A percentile compares a stretch with the other conserved stretches of the same genome.
These are phyloP conservation scores for Drosophila miranda DNA, from an alignment of 1,140 invertebrate species.

Conservation along the genomic window DNA sequence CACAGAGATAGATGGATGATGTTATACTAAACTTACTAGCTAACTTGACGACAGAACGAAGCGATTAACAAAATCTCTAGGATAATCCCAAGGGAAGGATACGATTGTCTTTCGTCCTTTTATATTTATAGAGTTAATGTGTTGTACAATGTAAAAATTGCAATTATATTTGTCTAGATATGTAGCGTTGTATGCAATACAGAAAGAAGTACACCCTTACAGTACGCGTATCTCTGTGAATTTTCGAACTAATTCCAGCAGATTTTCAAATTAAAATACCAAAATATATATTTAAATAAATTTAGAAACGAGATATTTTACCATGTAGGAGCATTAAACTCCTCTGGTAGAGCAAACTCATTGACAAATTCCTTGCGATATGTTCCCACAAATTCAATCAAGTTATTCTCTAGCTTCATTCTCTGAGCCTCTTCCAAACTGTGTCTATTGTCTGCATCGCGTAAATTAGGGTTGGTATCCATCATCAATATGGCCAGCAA, in stretches of 20 bases:
- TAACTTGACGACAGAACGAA: constrained; percentile 21
- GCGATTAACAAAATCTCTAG: constrained; percentile 42
- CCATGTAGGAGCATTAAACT: constrained; percentile 14
- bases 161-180: constrained; percentile 32
- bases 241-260: too few species aligned
- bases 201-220: neutral
- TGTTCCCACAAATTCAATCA: constrained; percentile 50
- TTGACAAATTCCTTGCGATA: constrained; percentile 55
- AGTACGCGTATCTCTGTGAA: too few species aligned
- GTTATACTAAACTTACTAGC: constrained; percentile 45
- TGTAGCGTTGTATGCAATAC: constrained; percentile 37
- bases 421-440: constrained; percentile 12
- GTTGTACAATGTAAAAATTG: constrained; percentile 48
- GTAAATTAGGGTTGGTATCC: neutral
- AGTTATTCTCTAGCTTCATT: constrained; percentile 41
- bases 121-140: constrained; percentile 25
- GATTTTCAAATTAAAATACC: constrained; percentile 2
- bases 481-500: constrained; percentile 43
- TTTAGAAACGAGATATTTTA: too few species aligned
- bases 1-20: constrained; percentile 4
- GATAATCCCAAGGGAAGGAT: constrained; percentile 20
- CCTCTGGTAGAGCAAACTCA: constrained; percentile 56
- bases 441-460: neutral
- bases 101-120: neutral
- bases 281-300: constrained; percentile 5